Base-by-base conservation (phyloP, 2,888 invertebrate species). In the Diogma glabrata region DNA sequence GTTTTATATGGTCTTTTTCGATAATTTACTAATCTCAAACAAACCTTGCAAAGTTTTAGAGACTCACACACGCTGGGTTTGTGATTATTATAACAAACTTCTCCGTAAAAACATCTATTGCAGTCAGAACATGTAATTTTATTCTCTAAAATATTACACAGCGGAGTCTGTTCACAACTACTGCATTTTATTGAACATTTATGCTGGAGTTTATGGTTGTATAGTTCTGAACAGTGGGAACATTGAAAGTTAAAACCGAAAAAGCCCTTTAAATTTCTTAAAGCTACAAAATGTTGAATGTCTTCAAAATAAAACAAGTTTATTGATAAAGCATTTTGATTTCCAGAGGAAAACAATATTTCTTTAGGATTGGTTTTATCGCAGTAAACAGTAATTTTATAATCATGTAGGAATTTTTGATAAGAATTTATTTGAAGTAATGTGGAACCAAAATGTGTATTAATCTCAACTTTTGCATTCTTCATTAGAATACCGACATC, bases 231-330 rank as follows among this genome's bases (percentile, higher is more conserved):
- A 22, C 43, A 43, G 20, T 8, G 3, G 12, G 2, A 12, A 8
- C 20, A 43, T 43, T 43, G 12, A n/a, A n/a, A 40, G 3, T 8
- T 43, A 22, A 22, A n/a, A 22, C 14, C 22, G 4, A 43, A 43
- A 22, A 43, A 43, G 20, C 12, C 7, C 5, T 22, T 20, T 4
- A 43, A 12, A 43, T 43, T 20, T n/a, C 43, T 12, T 20, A 43
- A 22, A 43, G 43, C 43, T 5, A 43, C 43, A 43, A 43, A 43
- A 22, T 43, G 43, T 10, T 22, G 12, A 20, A 43, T 43, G 1
- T 43, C 43, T 12, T 22, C 43, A 12, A 43, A 40, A 19, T 40
- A 40, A 40, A 40, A 40, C 9, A 40, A 19, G 20, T 40, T 40
- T 12, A 40, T 3, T n/a, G n/a, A n/a, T 4, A 3, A 4, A 43